Percentiles rank a stretch among this genome's conserved stretches.
Evolutionary conservation across 2,888 invertebrate genomes (phyloP).

Genomic region (Ochropleura leucogaster): DNA sequence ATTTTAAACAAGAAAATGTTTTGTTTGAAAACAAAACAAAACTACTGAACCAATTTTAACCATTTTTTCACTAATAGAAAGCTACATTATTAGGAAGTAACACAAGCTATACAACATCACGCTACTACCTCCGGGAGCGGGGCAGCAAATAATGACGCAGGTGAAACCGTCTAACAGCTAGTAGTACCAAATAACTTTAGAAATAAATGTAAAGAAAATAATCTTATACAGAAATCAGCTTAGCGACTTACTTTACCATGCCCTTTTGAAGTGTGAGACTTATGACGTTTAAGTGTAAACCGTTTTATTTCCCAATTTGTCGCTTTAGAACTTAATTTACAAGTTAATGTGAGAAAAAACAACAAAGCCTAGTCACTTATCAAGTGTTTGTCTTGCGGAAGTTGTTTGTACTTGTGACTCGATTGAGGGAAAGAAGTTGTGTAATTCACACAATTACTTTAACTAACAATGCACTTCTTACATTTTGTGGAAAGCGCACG

Average conservation of each 20-base stretch:
- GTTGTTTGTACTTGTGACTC: not conserved
- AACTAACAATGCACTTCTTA: not conserved
- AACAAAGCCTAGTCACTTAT: conserved; percentile 30
- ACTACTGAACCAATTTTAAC: no score
- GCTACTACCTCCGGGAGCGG: no score
- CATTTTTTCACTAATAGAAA: no score
- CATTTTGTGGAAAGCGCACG: not conserved
- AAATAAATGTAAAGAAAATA: not conserved
- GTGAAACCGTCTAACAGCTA: no score
- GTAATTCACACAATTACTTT: conserved; percentile 16
- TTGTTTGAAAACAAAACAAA: no score
- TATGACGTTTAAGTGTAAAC: not conserved
- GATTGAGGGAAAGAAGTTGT: conserved; percentile 25
- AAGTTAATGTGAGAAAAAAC: conserved; percentile 18
- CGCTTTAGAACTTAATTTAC: conserved; percentile 8
- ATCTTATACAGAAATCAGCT: not conserved
- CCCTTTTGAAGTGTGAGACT: conserved; percentile 11
- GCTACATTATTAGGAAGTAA: no score
- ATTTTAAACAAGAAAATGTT: no score
- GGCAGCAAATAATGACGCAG: no score
- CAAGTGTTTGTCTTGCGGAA: conserved; percentile 30
- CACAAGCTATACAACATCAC: no score
- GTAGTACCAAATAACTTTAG: no score
- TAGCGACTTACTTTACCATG: not conserved
- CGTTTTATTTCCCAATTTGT: conserved; percentile 42